phyloP scores from a whole-genome alignment of 2,797 vertebrate species.

The Crocidura indochinensis region DNA sequence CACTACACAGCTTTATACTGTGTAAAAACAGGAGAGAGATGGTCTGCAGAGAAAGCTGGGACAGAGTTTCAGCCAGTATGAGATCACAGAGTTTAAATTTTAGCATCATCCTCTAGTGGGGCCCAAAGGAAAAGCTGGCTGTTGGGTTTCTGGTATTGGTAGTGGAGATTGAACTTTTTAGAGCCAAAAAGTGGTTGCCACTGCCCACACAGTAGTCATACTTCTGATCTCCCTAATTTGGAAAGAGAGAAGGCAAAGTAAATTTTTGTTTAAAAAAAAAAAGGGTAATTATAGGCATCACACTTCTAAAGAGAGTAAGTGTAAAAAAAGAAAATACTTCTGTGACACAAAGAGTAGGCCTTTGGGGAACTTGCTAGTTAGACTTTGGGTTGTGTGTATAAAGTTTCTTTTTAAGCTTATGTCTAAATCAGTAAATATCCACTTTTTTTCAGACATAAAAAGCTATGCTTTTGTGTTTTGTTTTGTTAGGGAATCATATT shows the following conservation, averaged over 20 bases:
- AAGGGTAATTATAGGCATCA: constrained; percentile 72
- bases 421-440: neutral
- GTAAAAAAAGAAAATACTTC: constrained; percentile 70
- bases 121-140: constrained; percentile 33
- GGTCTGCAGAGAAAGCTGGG: neutral
- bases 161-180: constrained; percentile 36
- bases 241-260: constrained; percentile 64
- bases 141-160: neutral
- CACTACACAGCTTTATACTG: neutral
- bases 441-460: constrained; percentile 5
- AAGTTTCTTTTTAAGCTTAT: neutral
- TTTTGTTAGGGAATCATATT: neutral
- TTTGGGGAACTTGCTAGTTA: constrained; percentile 42
- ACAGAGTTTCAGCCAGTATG: neutral
- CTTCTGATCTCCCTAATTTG: neutral
- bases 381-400: neutral
- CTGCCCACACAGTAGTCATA: constrained; percentile 58
- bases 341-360: constrained; percentile 13
- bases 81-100: neutral
- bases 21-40: constrained; percentile 1
- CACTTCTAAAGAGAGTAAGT: constrained; percentile 61
- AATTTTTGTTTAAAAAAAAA: constrained; percentile 22
- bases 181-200: constrained; percentile 77
- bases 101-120: neutral
- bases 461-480: neutral